Conservation (phyloP, 2,797 vertebrate genomes). For the Rhabdophis nuchalis region DNA sequence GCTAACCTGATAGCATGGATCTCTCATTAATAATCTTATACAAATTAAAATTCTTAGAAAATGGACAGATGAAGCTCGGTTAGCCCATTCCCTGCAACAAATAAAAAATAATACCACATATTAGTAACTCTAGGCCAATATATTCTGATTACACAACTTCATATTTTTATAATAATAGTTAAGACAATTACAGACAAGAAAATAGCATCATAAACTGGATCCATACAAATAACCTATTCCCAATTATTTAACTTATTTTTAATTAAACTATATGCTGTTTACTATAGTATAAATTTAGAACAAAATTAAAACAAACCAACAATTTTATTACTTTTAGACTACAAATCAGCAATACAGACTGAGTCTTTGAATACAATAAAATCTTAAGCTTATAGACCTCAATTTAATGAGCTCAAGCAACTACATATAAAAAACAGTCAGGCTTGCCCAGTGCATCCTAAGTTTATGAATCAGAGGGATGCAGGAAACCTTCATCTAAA, state of each 20-base stretch:
- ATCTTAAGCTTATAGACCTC: background rate
- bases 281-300: background rate
- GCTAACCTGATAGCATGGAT: conserved; percentile 81
- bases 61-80: conserved; percentile 73
- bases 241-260: background rate
- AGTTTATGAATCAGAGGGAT: background rate
- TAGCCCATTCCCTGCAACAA: conserved; percentile 79
- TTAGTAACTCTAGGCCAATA: background rate
- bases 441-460: background rate
- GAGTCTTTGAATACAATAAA: background rate
- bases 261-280: background rate
- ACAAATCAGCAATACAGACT: background rate
- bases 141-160: background rate
- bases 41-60: conserved; percentile 83
- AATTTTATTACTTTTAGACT: background rate
- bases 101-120: conserved; percentile 7
- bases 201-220: background rate
- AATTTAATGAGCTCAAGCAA: background rate
- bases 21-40: conserved; percentile 83
- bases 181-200: background rate
- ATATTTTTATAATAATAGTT: background rate
- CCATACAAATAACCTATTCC: background rate
- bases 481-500: background rate
- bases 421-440: background rate
- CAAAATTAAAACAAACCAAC: background rate